Evolutionary conservation across 2,797 vertebrate species (phyloP), one percentile per base, ranked within the genome.

Genomic region (Choloepus didactylus): DNA sequence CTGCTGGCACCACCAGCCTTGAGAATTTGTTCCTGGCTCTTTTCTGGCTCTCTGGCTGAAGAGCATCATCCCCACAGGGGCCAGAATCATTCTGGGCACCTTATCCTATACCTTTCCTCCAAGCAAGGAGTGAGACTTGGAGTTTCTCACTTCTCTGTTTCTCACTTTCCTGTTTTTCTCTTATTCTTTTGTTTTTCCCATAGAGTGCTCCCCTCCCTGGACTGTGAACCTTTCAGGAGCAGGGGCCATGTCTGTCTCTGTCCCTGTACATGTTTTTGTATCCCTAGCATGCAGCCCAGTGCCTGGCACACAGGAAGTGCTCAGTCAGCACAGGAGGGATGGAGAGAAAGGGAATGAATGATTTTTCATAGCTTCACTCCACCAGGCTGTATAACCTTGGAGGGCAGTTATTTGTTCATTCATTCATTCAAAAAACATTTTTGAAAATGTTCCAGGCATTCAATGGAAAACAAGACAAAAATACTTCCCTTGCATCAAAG

Each of bases 11-110:
- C 12, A 51, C 62, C 94, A 93, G 70, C 85, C 90, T 88, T 95
- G 93, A 96, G 56, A 91, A 75, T 93, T 89, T 84, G 94, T 93
- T 96, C 81, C 95, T 89, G 87, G 82, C 67, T 96, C 9, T 64
- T 6, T 70, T 80, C 35, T 92, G 89, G 38, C 80, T 72, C 31
- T 76, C 93, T 44, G 84, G 70, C 86, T 91, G 87, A 92, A 96
- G 51, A 91, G 38, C 21, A 41, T 41, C 8, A 16, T 83, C 38
- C 27, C 76, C 75, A 41, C 29, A 83, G 87, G 85, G 81, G 56
- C 96, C 75, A 96, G n/a, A 60, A 84, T 46, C 88, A 92, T 93
- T 75, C 62, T 19, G 66, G 75, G 51, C 56, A 41, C 89, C 69
- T 86, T 66, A 62, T 67, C 59, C 49, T 25, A 11, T 59, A 80